phyloP scores from a whole-genome alignment of 2,113 vertebrate species.

The Peromyscus maniculatus region DNA sequence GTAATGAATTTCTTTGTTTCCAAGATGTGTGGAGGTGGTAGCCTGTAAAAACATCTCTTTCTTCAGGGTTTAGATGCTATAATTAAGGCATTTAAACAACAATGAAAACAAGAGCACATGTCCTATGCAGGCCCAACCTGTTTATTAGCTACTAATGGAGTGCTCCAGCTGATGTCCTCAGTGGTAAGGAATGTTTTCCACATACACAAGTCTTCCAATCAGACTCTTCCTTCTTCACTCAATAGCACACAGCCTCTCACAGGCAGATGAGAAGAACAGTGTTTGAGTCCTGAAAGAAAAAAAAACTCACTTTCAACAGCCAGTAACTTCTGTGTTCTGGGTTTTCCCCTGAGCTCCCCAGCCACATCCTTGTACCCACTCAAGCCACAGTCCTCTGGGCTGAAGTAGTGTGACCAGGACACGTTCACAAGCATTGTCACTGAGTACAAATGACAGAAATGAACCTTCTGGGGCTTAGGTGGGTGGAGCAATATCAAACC shows the following conservation, averaged over 20 bases:
- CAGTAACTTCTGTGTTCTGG: slow-evolving; percentile 63
- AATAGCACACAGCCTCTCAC: not conserved
- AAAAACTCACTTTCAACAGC: slow-evolving; percentile 1
- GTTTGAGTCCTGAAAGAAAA: not conserved
- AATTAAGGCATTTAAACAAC: slow-evolving; percentile 64
- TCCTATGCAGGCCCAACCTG: not conserved
- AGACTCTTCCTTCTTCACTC: slow-evolving; percentile 16
- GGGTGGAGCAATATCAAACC: not conserved
- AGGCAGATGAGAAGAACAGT: not conserved
- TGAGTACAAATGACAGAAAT: slow-evolving; percentile 59
- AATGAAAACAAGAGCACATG: slow-evolving; percentile 54
- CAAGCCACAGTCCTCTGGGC: slow-evolving; percentile 23
- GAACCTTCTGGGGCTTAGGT: slow-evolving; percentile 24
- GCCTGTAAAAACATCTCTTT: slow-evolving; percentile 53
- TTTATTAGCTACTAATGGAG: slow-evolving; percentile 44
- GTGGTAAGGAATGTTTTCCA: not conserved
- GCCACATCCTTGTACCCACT: slow-evolving; percentile 54
- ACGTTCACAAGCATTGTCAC: not conserved
- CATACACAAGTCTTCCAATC: not conserved
- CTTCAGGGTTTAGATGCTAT: slow-evolving; percentile 6
- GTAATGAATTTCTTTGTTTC: slow-evolving; percentile 50
- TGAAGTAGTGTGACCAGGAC: not conserved
- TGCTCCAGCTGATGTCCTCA: not conserved
- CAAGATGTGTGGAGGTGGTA: slow-evolving; percentile 20
- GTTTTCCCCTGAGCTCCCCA: slow-evolving; percentile 48